Conservation (phyloP, 2,888 invertebrate species). For the Helleia helle region DNA sequence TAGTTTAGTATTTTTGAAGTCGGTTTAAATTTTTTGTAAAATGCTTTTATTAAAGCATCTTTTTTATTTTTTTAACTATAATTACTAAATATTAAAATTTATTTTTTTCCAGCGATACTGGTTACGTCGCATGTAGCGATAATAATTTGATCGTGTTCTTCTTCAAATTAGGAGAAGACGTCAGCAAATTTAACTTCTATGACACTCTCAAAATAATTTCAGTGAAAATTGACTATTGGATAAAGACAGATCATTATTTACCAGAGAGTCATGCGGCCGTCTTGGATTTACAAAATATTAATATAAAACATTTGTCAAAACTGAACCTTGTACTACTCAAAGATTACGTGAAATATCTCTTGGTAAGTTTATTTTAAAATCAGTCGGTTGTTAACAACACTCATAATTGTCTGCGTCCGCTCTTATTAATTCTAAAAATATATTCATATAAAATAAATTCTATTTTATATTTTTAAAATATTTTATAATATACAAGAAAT, state of each 20-base stretch:
- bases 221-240: conserved; percentile 38
- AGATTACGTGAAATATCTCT: conserved; percentile 21
- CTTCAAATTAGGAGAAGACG: conserved; percentile 11
- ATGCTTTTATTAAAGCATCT: too few species aligned
- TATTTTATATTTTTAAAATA: too few species aligned
- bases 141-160: conserved; percentile 40
- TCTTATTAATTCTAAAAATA: too few species aligned
- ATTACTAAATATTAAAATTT: too few species aligned
- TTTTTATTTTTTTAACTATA: too few species aligned
- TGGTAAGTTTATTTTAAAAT: too few species aligned
- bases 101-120: conserved; percentile 34
- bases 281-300: conserved; percentile 42
- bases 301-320: conserved; percentile 25
- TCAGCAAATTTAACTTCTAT: conserved; percentile 46
- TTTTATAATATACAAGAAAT: too few species aligned
- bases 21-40: too few species aligned
- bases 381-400: too few species aligned
- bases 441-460: too few species aligned
- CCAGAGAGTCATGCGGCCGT: conserved; percentile 48
- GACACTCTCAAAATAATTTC: conserved; percentile 40
- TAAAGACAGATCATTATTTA: conserved; percentile 31
- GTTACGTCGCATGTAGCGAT: conserved; percentile 32
- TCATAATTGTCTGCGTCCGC: too few species aligned
- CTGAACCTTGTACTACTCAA: not conserved
- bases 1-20: too few species aligned